Evolutionary conservation across 2,797 vertebrate genomes (phyloP).

Genomic region (Ptychobarbus kaznakovi): DNA sequence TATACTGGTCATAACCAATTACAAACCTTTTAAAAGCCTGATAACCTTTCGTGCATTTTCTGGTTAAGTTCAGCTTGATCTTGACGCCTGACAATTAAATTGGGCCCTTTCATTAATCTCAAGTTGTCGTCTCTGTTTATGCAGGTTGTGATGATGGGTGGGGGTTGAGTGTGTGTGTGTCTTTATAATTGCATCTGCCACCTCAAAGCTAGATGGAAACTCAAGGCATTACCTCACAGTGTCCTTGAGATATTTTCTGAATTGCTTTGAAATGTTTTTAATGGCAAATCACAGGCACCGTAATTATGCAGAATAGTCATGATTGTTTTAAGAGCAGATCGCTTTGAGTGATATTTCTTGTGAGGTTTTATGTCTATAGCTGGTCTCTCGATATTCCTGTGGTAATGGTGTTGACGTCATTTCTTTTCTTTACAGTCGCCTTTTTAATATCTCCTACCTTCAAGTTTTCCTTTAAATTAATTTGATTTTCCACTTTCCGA

Average conservation of each 20-base stretch:
- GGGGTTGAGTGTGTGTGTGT: conserved; percentile 68
- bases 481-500: conserved; percentile 15
- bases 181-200: conserved; percentile 72
- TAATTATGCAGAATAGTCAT: conserved; percentile 65
- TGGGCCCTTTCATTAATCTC: conserved; percentile 97
- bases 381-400: conserved; percentile 7
- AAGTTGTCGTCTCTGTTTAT: conserved; percentile 99
- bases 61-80: conserved; percentile 76
- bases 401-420: conserved; percentile 15
- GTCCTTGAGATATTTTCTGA: conserved; percentile 75
- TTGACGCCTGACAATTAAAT: conserved; percentile 93
- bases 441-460: conserved; percentile 6
- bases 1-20: conserved; percentile 96
- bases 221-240: conserved; percentile 73
- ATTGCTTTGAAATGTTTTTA: conserved; percentile 72
- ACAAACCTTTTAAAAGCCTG: conserved; percentile 85
- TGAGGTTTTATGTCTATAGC: conserved; percentile 15
- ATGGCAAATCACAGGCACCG: conserved; percentile 66
- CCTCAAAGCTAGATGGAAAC: conserved; percentile 67
- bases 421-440: neutral
- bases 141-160: conserved; percentile 86
- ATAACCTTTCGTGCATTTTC: conserved; percentile 91
- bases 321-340: conserved; percentile 67
- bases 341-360: conserved; percentile 54
- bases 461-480: neutral